Percentiles rank a stretch among this genome's conserved stretches.
Conservation (phyloP, 2,888 invertebrate genomes). For the Dysmachus trigonus region DNA sequence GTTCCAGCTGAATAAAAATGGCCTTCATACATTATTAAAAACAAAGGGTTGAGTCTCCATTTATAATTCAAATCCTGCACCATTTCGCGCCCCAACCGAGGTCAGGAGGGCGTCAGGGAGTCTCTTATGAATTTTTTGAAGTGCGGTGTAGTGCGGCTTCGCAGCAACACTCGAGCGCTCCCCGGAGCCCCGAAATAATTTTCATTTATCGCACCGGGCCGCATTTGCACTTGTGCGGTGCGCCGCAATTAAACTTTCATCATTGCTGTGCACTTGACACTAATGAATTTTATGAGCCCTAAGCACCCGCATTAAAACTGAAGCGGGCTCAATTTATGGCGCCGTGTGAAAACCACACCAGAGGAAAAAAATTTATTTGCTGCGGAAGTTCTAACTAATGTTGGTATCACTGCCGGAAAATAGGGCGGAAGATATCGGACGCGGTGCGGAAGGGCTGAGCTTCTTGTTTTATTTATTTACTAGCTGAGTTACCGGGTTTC, state of each 20-base stretch:
- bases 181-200: neutral
- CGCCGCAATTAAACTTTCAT: slow-evolving; percentile 5
- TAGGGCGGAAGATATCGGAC: neutral
- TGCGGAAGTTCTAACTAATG: neutral
- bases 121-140: neutral
- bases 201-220: neutral
- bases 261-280: neutral
- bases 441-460: neutral
- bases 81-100: neutral
- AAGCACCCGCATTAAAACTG: neutral
- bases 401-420: neutral
- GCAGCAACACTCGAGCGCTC: neutral
- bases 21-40: neutral
- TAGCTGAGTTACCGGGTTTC: too few species aligned
- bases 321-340: neutral
- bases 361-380: neutral
- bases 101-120: neutral
- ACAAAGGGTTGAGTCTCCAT: neutral
- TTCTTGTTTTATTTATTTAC: too few species aligned
- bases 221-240: neutral
- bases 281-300: neutral
- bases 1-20: neutral
- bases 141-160: neutral
- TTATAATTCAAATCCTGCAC: neutral
- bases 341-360: neutral